Evolutionary conservation across 2,113 vertebrate genomes (phyloP).

Genomic region (Chlorodrepanis virens): DNA sequence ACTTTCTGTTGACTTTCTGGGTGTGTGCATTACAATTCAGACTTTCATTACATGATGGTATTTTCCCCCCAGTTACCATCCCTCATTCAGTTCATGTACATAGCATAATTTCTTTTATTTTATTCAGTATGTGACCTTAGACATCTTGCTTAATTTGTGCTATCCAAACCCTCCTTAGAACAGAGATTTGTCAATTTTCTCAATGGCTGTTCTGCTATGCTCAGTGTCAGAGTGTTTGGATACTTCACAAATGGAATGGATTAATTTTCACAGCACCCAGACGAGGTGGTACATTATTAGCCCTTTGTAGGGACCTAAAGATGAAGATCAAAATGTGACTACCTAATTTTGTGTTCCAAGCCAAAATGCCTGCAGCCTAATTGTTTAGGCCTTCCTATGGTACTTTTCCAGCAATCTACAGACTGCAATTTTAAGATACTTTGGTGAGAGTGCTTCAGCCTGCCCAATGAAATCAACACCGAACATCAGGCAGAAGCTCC

Average conservation of each 20-base stretch:
- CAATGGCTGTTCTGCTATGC: neutral
- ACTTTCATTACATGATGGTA: neutral
- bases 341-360: slow-evolving; percentile 11
- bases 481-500: neutral
- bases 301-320: neutral
- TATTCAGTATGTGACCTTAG: slow-evolving; percentile 4
- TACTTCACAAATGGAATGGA: neutral
- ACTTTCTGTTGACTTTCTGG: neutral
- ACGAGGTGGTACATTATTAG: neutral
- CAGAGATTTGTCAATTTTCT: slow-evolving; percentile 25
- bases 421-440: neutral
- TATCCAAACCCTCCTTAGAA: neutral
- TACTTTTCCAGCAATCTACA: neutral
- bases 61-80: neutral
- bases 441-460: neutral
- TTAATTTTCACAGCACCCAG: slow-evolving; percentile 12
- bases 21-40: neutral
- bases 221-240: neutral
- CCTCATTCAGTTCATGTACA: neutral
- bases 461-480: neutral
- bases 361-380: neutral
- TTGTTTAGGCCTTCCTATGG: neutral
- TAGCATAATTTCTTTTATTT: neutral
- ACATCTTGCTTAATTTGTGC: neutral
- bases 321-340: slow-evolving; percentile 14